phyloP scores from a whole-genome alignment of 2,797 vertebrate species.

The Petrocephalus sullivani region DNA sequence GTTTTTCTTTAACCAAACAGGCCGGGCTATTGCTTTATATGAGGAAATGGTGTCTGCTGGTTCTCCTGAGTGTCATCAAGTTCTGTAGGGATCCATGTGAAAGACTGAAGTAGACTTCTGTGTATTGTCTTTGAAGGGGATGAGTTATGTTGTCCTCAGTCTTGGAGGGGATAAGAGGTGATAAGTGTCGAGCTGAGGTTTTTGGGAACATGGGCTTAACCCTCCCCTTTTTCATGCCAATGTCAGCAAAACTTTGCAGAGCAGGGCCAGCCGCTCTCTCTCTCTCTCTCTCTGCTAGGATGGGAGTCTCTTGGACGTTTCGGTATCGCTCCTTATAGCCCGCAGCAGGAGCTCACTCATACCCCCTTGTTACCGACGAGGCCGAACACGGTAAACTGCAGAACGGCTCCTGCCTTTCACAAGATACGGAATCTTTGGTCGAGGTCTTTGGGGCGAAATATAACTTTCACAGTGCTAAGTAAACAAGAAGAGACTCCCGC shows the following conservation, averaged over 20 bases:
- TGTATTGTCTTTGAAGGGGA: slow-evolving; percentile 8
- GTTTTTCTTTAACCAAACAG: not conserved
- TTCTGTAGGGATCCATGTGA: not conserved
- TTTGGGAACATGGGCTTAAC: not conserved
- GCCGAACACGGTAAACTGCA: not conserved
- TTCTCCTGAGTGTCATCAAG: slow-evolving; percentile 2
- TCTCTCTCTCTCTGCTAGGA: not conserved
- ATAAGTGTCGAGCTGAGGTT: not conserved
- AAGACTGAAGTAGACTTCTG: not conserved
- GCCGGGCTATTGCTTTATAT: not conserved
- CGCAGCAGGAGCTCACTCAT: not conserved
- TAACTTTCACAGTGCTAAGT: not conserved
- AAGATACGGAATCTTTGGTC: not conserved
- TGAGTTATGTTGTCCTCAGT: not conserved
- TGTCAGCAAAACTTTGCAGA: not conserved
- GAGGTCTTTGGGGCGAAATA: not conserved
- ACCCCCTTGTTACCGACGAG: not conserved
- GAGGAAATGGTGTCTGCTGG: not conserved
- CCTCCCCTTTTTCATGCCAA: not conserved
- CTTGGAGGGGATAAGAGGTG: not conserved
- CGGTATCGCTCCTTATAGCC: not conserved
- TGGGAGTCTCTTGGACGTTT: not conserved
- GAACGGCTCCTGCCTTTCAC: not conserved
- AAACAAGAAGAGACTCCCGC: slow-evolving; percentile 3
- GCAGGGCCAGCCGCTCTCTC: not conserved